Evolutionary conservation across 2,888 invertebrate genomes (phyloP), one percentile per base, ranked within the genome.

Genomic region (Sminthurinus aureus): DNA sequence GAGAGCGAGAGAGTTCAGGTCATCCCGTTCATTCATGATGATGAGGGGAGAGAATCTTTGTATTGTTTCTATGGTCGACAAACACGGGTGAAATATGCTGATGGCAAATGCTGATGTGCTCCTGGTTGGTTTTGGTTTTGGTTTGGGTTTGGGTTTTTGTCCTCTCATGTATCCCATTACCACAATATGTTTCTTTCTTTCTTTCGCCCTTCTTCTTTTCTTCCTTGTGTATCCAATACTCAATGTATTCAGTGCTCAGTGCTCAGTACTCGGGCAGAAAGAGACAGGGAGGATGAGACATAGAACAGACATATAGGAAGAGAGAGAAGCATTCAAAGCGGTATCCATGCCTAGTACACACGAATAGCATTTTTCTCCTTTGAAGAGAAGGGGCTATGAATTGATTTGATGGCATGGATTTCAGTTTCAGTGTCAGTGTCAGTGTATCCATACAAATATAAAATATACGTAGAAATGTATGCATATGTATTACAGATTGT

Each of bases 31-130:
- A 38, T 38, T 38, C 38, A 38, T 38, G 38, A 38, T 38, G 38
- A 58, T 58, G 13, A 18, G 58, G 71, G 26, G 71, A 20, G 67
- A 69, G 69, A 79, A 22, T 69, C 26, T 78, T 79, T 79, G 79
- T 69, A 69, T 79, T 71, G 51, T 69, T 51, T 79, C 71, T 51
- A 26, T 15, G 13, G n/a, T 71, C 79, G 79, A 79, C 71, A 71
- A 71, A 79, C 50, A 69, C 71, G 67, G 69, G 79, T 79, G 79
- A 79, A 79, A 79, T 79, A 79, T 79, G 79, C 79, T 79, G 69
- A 69, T 79, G 79, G 79, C 69, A 79, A 79, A 79, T 69, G 79
- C 69, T 69, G 69, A 79, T 69, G 22, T 78, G 58, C 38, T 78
- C 71, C 71, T 71, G 71, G 71, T 71, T 71, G 22, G 9, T 24